Percentiles rank a stretch among this genome's conserved stretches.
phyloP scores from a whole-genome alignment of 2,888 invertebrate genomes.

The Notocelia uddmanniana region DNA sequence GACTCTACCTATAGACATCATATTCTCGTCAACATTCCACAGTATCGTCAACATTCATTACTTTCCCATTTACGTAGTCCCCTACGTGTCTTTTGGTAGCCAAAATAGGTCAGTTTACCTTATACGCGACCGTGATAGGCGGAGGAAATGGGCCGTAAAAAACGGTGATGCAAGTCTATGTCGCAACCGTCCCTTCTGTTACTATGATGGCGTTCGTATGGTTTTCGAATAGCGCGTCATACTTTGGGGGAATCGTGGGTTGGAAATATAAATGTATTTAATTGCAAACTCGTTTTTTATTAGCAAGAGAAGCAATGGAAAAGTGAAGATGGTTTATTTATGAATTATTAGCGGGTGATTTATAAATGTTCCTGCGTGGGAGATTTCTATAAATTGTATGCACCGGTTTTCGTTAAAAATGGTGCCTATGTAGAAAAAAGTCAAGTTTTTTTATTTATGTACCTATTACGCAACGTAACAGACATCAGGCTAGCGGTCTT shows the following conservation, averaged over 20 bases:
- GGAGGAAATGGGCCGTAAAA: slow-evolving; percentile 54
- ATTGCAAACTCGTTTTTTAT: neutral
- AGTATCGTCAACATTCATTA: neutral
- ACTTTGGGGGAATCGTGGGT: slow-evolving; percentile 8
- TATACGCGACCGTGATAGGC: slow-evolving; percentile 45
- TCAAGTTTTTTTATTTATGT: too few species aligned
- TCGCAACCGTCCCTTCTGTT: slow-evolving; percentile 30
- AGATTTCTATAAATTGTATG: too few species aligned
- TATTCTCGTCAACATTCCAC: neutral
- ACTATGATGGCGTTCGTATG: slow-evolving; percentile 20
- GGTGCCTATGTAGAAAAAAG: too few species aligned
- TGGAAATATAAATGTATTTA: neutral
- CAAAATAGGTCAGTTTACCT: slow-evolving; percentile 58
- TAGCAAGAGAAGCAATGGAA: neutral
- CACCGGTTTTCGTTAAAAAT: too few species aligned
- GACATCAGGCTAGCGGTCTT: too few species aligned
- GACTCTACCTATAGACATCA: too few species aligned
- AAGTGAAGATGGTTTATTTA: neutral
- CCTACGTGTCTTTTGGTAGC: slow-evolving; percentile 35
- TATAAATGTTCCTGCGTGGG: neutral
- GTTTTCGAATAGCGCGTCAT: slow-evolving; percentile 3
- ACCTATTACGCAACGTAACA: too few species aligned
- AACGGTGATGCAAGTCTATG: slow-evolving; percentile 41
- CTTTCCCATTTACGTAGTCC: slow-evolving; percentile 30
- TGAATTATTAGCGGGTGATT: neutral